These are phyloP conservation scores for Drosophila paulistorum DNA, from an alignment of 1,140 invertebrate genomes.

Conservation along the genomic window DNA sequence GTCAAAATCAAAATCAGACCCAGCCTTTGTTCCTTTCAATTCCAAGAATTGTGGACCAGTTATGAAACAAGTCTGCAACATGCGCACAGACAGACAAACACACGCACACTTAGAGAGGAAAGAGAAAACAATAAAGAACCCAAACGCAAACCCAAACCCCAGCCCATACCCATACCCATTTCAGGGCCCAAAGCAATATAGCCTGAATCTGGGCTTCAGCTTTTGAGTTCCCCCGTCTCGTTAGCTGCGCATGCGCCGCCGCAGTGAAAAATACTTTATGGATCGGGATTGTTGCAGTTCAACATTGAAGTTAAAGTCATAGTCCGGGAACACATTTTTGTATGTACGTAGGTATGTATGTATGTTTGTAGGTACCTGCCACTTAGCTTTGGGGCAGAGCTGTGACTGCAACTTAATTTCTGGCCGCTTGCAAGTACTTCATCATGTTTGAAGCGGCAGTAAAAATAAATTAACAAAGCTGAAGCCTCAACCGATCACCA, in stretches of 20 bases:
- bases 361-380: slow-evolving; percentile 54
- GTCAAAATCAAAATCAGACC: slow-evolving; percentile 82
- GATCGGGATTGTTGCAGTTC: slow-evolving; percentile 30
- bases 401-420: slow-evolving; percentile 74
- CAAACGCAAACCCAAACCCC: slow-evolving; percentile 35
- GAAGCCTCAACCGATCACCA: slow-evolving; percentile 21
- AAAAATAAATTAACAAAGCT: slow-evolving; percentile 70
- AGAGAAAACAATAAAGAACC: slow-evolving; percentile 73
- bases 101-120: slow-evolving; percentile 20
- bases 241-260: slow-evolving; percentile 68
- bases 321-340: slow-evolving; percentile 38
- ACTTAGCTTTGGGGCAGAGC: slow-evolving; percentile 50
- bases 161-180: slow-evolving; percentile 48
- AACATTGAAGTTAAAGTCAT: slow-evolving; percentile 23
- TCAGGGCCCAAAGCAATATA: slow-evolving; percentile 54
- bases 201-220: slow-evolving; percentile 50
- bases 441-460: slow-evolving; percentile 66
- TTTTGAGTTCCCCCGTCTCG: slow-evolving; percentile 48
- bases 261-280: slow-evolving; percentile 68
- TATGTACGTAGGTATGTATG: background rate
- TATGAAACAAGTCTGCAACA: slow-evolving; percentile 82
- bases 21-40: slow-evolving; percentile 77
- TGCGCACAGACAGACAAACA: slow-evolving; percentile 46
- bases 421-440: slow-evolving; percentile 59
- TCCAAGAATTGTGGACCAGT: slow-evolving; percentile 81